Conservation (phyloP, 2,888 invertebrate species). For the Cheilosia urbana region DNA sequence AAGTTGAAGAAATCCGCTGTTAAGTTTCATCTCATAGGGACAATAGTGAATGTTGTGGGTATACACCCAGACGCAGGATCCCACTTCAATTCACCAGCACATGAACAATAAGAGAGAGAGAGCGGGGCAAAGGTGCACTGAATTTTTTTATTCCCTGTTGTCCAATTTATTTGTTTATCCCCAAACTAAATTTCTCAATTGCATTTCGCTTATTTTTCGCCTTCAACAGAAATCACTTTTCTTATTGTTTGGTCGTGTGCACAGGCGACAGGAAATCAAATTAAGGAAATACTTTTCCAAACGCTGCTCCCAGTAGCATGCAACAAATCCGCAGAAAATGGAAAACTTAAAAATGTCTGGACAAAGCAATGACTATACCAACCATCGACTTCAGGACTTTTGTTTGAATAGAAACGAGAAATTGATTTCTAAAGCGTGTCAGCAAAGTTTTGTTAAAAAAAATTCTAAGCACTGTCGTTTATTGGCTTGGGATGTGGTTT, state of each 20-base stretch:
- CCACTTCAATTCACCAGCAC: too few relatives aligned
- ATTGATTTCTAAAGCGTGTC: too few relatives aligned
- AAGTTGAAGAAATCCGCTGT: conserved; percentile 30
- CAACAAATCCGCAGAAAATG: conserved; percentile 16
- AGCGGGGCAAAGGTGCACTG: neutral
- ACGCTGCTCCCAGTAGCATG: conserved; percentile 2
- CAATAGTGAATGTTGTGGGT: neutral
- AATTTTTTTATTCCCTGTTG: neutral
- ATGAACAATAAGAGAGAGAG: too few relatives aligned
- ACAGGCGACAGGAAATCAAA: conserved; percentile 4
- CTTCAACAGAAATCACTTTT: conserved; percentile 1
- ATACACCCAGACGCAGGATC: too few relatives aligned
- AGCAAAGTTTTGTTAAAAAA: too few relatives aligned
- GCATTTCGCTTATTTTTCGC: conserved; percentile 19
- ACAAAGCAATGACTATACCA: too few relatives aligned
- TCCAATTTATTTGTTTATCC: conserved; percentile 14
- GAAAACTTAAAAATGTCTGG: neutral
- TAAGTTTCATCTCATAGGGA: neutral
- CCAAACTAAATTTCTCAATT: conserved; percentile 1
- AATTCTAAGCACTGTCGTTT: too few relatives aligned
- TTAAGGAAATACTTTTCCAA: conserved; percentile 20
- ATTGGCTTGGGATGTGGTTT: too few relatives aligned
- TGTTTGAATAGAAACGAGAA: too few relatives aligned
- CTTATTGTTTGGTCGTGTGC: conserved; percentile 4
- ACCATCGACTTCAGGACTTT: too few relatives aligned